These are phyloP conservation scores for Sus cebifrons DNA, from an alignment of 2,797 vertebrate species.

Conservation along the genomic window DNA sequence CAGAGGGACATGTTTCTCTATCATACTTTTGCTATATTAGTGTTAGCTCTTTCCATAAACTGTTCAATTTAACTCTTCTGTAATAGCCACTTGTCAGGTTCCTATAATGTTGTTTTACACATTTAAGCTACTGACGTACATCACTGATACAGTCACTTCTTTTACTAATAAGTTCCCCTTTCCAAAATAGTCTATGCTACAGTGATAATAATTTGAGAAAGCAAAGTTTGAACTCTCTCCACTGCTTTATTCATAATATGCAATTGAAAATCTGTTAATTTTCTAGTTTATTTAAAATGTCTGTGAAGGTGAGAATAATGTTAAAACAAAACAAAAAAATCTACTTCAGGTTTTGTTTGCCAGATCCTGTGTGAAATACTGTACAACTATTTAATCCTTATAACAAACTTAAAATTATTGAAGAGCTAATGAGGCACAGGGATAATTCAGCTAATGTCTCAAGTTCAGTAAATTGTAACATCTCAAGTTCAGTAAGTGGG, in stretches of 20 bases:
- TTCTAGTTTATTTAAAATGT: constrained; percentile 3
- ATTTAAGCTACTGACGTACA: neutral
- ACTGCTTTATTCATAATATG: neutral
- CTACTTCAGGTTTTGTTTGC: neutral
- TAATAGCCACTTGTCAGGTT: neutral
- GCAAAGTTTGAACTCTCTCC: neutral
- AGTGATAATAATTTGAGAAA: neutral
- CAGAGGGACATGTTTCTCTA: neutral
- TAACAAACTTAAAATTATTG: neutral
- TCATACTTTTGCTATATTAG: neutral
- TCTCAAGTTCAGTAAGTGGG: neutral
- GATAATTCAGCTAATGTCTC: neutral
- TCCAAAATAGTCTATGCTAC: neutral
- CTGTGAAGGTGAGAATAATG: neutral
- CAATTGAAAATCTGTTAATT: neutral
- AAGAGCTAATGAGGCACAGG: neutral
- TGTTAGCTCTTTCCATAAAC: neutral
- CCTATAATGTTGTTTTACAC: neutral
- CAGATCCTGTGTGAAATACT: neutral
- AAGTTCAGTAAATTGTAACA: neutral
- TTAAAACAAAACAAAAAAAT: constrained; percentile 18
- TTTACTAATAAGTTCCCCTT: neutral
- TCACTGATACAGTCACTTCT: rapidly evolving
- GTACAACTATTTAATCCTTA: neutral
- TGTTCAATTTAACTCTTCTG: neutral